Percentiles rank a stretch among this genome's conserved stretches.
Conservation (phyloP, 1,140 invertebrate species). For the Trichonephila clavipes region DNA sequence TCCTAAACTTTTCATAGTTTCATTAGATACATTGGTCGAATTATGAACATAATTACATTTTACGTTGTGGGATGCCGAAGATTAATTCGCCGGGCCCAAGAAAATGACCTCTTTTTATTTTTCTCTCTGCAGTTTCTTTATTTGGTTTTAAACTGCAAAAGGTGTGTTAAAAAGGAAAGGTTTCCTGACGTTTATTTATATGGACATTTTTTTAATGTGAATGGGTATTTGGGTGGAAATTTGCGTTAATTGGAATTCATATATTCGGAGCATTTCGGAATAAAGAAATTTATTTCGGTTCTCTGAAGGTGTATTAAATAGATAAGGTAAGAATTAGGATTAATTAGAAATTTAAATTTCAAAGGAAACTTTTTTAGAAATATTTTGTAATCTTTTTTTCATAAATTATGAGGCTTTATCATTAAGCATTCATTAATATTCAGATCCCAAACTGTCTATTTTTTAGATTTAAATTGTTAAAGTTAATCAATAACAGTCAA, state of each 20-base stretch:
- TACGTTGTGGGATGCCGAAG: constrained; percentile 2
- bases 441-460: no score
- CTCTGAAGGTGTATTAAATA: neutral
- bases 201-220: constrained; percentile 16
- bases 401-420: no score
- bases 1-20: neutral
- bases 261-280: neutral
- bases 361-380: neutral
- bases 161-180: neutral
- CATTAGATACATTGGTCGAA: constrained; percentile 7
- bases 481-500: no score
- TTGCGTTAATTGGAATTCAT: constrained; percentile 17
- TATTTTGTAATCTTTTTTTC: no score
- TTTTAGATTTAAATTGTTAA: no score
- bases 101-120: neutral
- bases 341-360: neutral
- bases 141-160: constrained; percentile 9
- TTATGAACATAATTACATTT: constrained; percentile 17
- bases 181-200: neutral
- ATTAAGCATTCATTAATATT: no score
- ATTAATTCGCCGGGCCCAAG: neutral
- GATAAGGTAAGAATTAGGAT: constrained; percentile 10
- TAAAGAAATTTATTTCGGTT: constrained; percentile 7
- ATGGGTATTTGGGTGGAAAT: neutral
- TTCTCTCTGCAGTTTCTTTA: neutral